Percentiles rank a stretch among this genome's conserved stretches.
Evolutionary conservation across 23 tunicate genomes (phyloP).

Genomic region (Ciona savignyi): DNA sequence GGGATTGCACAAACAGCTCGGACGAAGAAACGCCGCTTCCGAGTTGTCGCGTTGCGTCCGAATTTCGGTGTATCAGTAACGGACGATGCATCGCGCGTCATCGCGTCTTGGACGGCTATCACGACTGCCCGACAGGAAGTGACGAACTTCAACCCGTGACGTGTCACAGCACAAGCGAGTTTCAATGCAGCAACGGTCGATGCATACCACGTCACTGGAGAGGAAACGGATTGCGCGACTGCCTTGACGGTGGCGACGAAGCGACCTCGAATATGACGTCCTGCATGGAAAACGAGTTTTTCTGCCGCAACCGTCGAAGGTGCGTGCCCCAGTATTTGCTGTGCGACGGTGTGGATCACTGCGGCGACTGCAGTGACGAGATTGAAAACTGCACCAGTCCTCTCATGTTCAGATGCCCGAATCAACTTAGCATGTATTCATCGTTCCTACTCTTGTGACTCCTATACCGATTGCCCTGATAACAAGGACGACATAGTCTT

Average conservation of each 20-base stretch:
- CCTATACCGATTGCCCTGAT: conserved; percentile 4
- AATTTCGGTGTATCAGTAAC: conserved; percentile 19
- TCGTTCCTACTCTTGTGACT: conserved; percentile 13
- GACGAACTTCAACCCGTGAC: conserved; percentile 18
- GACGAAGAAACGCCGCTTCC: conserved; percentile 12
- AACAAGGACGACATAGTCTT: neutral
- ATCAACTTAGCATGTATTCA: neutral
- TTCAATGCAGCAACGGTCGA: conserved; percentile 19
- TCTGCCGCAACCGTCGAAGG: too few relatives aligned
- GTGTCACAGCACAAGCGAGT: conserved; percentile 13
- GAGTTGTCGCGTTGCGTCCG: conserved; percentile 5
- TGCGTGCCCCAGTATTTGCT: too few relatives aligned
- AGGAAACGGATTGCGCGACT: conserved; percentile 26
- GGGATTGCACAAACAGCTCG: conserved; percentile 11
- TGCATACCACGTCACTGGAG: conserved; percentile 35
- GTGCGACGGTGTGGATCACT: too few relatives aligned
- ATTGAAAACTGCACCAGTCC: too few relatives aligned
- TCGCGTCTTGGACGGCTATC: conserved; percentile 17
- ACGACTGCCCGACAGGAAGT: conserved; percentile 13
- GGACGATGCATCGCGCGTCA: conserved; percentile 20
- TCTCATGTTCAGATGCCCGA: too few relatives aligned
- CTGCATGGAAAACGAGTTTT: too few relatives aligned
- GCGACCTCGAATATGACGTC: conserved; percentile 14
- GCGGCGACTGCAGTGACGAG: neutral
- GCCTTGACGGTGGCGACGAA: conserved; percentile 36